These are phyloP conservation scores for Siphamia tubifer DNA, from an alignment of 2,113 vertebrate genomes.

Conservation along the genomic window DNA sequence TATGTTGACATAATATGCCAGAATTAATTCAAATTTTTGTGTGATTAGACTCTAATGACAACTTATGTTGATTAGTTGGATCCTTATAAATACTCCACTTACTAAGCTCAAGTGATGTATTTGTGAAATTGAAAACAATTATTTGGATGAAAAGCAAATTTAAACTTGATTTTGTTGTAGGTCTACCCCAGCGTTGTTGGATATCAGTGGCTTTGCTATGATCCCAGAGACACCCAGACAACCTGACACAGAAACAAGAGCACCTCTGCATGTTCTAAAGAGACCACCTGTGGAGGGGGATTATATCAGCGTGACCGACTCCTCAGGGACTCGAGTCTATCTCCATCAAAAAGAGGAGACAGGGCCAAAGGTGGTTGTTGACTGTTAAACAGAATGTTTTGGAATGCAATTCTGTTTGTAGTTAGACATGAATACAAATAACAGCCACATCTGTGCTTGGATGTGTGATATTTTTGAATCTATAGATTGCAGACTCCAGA, in stretches of 20 bases:
- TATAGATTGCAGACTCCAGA: constrained; percentile 64
- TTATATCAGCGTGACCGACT: constrained; percentile 90
- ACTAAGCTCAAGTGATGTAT: background rate
- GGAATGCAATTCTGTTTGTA: too few relatives aligned
- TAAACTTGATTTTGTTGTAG: constrained; percentile 29
- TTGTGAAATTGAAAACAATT: background rate
- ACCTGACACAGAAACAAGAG: background rate
- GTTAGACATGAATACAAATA: too few relatives aligned
- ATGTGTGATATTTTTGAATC: background rate
- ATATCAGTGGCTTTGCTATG: constrained; percentile 70
- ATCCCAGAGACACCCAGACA: constrained; percentile 51
- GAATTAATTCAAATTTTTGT: too few relatives aligned
- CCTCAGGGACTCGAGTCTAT: constrained; percentile 84
- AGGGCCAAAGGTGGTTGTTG: constrained; percentile 49
- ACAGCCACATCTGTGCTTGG: background rate
- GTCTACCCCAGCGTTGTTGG: constrained; percentile 42
- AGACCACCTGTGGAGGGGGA: constrained; percentile 88
- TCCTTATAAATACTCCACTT: too few relatives aligned
- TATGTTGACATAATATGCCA: too few relatives aligned
- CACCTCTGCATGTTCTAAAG: constrained; percentile 69
- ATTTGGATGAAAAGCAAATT: background rate
- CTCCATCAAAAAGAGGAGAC: constrained; percentile 81
- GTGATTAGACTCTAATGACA: too few relatives aligned
- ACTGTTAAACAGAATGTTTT: background rate
- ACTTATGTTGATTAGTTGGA: too few relatives aligned